Evolutionary conservation across 2,888 invertebrate species (phyloP), one percentile per base, ranked within the genome.

Genomic region (Sturmia bella): DNA sequence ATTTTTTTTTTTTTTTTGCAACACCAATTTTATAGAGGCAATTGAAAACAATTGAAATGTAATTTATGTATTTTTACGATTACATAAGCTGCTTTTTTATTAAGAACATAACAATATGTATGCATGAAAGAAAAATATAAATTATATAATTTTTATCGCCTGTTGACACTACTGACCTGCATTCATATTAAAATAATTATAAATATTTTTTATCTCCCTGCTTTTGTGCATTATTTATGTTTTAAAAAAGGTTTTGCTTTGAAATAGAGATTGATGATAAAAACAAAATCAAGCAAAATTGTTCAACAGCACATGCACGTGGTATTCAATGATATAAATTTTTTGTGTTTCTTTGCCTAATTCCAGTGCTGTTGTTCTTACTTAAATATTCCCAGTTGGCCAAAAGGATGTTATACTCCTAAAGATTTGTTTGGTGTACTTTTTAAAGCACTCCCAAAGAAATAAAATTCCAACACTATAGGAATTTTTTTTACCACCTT

Each of bases 131-230:
- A 7, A 32, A 66, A 66, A 9, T 15, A 52, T 72, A 27, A 56
- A 45, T 13, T 17, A n/a, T 45, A 45, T 41, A 57, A 21, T 37
- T 73, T 59, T 76, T 81, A 82, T 82, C 81, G 41, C 68, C 43
- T 57, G 39, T 52, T 70, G 57, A 64, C 75, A 75, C 81, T 74
- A 82, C 81, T 82, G 81, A 82, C 81, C 81, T 82, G 81, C 81
- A 82, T 82, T 77, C 45, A 77, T 37, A 76, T 73, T 63, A 45
- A 69, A 69, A 32, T 56, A 43, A n/a, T n/a, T 64, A 45, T 56
- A n/a, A 73, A 24, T 27, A 15, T 66, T 57, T 64, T 57, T 32
- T 27, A 6, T n/a, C n/a, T n/a, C n/a, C 1, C 43, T 21, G 1
- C 27, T 1, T 41, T 45, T 17, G 17, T 66, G 12, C 41, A 24